Evolutionary conservation across 2,797 vertebrate species (phyloP), one percentile per base, ranked within the genome.

Genomic region (Smutsia temminckii): DNA sequence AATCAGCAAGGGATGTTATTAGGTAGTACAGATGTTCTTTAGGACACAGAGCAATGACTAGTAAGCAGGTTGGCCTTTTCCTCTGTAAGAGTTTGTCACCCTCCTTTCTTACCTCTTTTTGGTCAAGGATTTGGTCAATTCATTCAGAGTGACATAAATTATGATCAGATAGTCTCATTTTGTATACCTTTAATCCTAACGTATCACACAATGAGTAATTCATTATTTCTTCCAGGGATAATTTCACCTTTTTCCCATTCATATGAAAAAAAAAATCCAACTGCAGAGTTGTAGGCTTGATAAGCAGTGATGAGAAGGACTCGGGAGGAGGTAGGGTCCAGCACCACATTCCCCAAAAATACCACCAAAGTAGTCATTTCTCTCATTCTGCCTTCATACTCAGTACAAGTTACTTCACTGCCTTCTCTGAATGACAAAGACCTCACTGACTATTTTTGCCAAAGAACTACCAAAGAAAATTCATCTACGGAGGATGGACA

Each of bases 41-140:
- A 66, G 29, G 14, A 55, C 51, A 42, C 29, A 80, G 1, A 86
- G 21, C 32, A 81, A 53, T 17, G 25, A 25, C 55, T 46, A 6
- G 57, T 74, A 86, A 68, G 34, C 37, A 77, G 0, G 1, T 13
- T 32, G 29, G 6, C 16, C 77, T 90, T 95, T 85, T 61, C 23
- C 42, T 89, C 71, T 75, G 2, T 34, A 72, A 94, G 6, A 81
- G 69, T 64, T 37, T 72, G 20, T 90, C 91, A n/a, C 1, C 3
- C 6, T 68, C 8, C 37, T 42, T 63, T 83, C 14, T 66, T 69
- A 42, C 42, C 5, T 6, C 8, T 79, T 71, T 81, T 91, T 72
- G n/a, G 92, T 87, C 37, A 87, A 95, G 20, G 49, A 61, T 32
- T 27, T 94, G 64, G 29, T 68, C 27, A 80, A 53, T 75, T 87